phyloP scores from a whole-genome alignment of 1,140 invertebrate species.

The Hypothenemus hampei region DNA sequence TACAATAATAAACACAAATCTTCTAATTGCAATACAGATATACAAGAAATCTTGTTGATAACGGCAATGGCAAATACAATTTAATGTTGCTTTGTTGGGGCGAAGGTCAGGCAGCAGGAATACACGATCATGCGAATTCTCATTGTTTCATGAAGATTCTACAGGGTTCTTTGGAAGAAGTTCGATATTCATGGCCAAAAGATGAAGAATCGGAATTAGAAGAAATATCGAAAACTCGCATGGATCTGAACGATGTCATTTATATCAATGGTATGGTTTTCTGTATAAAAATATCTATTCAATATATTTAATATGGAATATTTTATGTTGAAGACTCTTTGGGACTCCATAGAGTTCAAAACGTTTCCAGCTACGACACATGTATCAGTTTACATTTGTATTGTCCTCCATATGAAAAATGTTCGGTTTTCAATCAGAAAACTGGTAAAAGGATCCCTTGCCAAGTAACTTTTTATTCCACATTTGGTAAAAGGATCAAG shows the following conservation, averaged over 20 bases:
- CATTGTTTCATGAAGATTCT: conserved; percentile 97
- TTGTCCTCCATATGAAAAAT: conserved; percentile 87
- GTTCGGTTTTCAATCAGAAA: conserved; percentile 85
- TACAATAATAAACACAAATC: background rate
- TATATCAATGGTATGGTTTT: conserved; percentile 90
- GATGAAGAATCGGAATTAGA: conserved; percentile 49
- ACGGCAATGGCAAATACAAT: conserved; percentile 96
- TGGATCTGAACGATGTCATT: conserved; percentile 74
- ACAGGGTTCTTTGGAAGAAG: conserved; percentile 65
- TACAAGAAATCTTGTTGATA: conserved; percentile 89
- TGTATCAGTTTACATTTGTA: conserved; percentile 95
- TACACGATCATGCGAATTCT: conserved; percentile 94
- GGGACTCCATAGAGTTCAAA: conserved; percentile 94
- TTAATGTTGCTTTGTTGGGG: conserved; percentile 97
- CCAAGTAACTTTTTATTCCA: conserved; percentile 88
- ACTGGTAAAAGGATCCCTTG: conserved; percentile 69
- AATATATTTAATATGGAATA: background rate
- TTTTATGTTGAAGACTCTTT: conserved; percentile 71
- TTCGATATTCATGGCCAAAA: conserved; percentile 70
- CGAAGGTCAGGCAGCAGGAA: conserved; percentile 87
- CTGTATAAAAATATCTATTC: conserved; percentile 2
- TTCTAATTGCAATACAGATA: conserved; percentile 57
- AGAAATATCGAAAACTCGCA: conserved; percentile 57
- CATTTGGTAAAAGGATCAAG: conserved; percentile 65
- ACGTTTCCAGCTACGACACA: conserved; percentile 79